Base-by-base conservation (phyloP, 2,888 invertebrate genomes). In the Ophion ventricosus region DNA sequence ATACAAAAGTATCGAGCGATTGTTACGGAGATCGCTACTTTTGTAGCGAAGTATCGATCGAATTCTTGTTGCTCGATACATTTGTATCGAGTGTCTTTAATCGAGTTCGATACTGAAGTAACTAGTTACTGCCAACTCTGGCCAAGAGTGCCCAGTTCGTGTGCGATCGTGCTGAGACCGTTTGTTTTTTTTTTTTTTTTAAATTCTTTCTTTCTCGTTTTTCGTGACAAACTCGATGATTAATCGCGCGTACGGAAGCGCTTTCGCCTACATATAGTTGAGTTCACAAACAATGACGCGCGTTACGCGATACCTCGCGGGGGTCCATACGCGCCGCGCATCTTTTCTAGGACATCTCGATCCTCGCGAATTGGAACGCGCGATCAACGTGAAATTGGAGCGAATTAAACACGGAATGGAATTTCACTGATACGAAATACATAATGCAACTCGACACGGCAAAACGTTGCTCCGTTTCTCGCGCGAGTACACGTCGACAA, bases 201-300 rank as follows among this genome's bases (percentile, higher is more conserved):
- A n/a, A n/a, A n/a, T 10, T 64, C 66, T 70, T 70, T 80, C 59
- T 54, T 70, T 77, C 66, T 82, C 61, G 61, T 67, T 66, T 49
- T 76, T 80, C 40, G 40, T 54, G 80, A 84, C 59, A 74, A 80
- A 83, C 35, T 29, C 54, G 66, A 85, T 80, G 75, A 81, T 78
- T 81, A 74, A 76, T 83, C 80, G 35, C 25, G 14, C 54, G 61
- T 54, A 7, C 35, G 4, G 35, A 8, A 35, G 35, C 35, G 7
- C 35, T 35, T 8, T 49, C 14, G 14, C 17, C 49, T 49, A n/a
- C n/a, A n/a, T n/a, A n/a, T n/a, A 14, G 49, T 49, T 4, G 49
- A 49, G 49, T 49, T 49, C 2, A 49, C 49, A 82, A 82, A 82
- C 61, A 76, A 56, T 73, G 81, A n/a, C n/a, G 26, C 17, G 29